Conservation (phyloP, 1,140 invertebrate genomes). For the Portunus trituberculatus region DNA sequence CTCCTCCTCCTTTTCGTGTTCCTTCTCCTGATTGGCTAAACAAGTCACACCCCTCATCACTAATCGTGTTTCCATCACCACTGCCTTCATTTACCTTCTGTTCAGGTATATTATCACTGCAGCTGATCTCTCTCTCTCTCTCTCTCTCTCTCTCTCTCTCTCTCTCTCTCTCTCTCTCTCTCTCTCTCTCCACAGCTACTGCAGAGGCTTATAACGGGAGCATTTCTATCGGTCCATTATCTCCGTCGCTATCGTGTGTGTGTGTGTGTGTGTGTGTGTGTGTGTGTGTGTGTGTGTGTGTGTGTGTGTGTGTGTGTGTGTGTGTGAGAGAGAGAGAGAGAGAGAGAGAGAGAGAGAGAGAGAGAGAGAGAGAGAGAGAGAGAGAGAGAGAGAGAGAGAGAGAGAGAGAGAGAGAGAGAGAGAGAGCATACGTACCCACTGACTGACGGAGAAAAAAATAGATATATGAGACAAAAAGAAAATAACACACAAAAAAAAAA, state of each 20-base stretch:
- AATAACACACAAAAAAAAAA: neutral
- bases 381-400: constrained; percentile 20
- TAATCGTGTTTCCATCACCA: constrained; percentile 3
- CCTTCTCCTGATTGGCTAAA: neutral
- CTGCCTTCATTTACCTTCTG: neutral
- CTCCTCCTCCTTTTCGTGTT: neutral
- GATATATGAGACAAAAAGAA: neutral
- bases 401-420: constrained; percentile 20
- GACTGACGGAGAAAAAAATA: no score
- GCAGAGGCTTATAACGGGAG: neutral
- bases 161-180: neutral
- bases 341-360: constrained; percentile 20
- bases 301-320: no score
- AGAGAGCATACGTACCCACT: neutral
- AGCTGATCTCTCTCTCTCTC: neutral
- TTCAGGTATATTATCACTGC: neutral
- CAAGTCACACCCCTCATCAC: neutral
- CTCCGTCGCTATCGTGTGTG: neutral
- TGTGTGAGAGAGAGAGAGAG: constrained; percentile 16
- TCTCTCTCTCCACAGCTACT: neutral
- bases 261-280: neutral
- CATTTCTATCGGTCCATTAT: neutral
- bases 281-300: neutral
- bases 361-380: constrained; percentile 17
- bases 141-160: neutral